Percentiles rank a stretch among this genome's conserved stretches.
These are phyloP conservation scores for Tillus elongatus DNA, from an alignment of 2,888 invertebrate genomes.

Conservation along the genomic window DNA sequence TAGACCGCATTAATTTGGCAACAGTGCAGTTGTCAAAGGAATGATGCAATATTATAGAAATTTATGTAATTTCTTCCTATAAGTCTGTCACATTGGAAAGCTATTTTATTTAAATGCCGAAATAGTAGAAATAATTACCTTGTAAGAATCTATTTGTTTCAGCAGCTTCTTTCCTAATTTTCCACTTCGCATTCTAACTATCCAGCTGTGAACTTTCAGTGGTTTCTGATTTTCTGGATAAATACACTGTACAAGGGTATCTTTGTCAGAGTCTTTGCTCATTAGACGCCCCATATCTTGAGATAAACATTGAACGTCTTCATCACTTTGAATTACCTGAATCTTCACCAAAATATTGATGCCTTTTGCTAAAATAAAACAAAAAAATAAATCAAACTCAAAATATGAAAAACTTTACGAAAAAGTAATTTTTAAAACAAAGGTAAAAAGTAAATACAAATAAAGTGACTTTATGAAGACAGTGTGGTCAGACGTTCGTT, in stretches of 20 bases:
- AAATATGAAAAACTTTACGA: too few species aligned
- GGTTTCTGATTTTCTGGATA: slow-evolving; percentile 29
- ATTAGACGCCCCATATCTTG: slow-evolving; percentile 45
- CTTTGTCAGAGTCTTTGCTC: slow-evolving; percentile 31
- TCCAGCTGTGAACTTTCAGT: slow-evolving; percentile 42
- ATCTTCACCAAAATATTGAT: slow-evolving; percentile 45
- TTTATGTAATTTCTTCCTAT: too few species aligned
- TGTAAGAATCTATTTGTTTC: slow-evolving; percentile 28
- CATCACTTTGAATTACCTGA: slow-evolving; percentile 45
- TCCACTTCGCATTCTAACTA: slow-evolving; percentile 44
- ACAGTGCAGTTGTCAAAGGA: too few species aligned
- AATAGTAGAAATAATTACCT: slow-evolving; percentile 22
- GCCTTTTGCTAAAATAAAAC: slow-evolving; percentile 30
- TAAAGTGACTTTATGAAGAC: too few species aligned
- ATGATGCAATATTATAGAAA: too few species aligned
- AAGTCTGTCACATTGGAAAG: too few species aligned
- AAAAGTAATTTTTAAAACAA: too few species aligned
- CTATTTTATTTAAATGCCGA: too few species aligned
- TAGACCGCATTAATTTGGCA: too few species aligned
- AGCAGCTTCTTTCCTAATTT: slow-evolving; percentile 42
- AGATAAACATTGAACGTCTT: slow-evolving; percentile 43
- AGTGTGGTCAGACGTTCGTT: too few species aligned
- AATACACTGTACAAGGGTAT: slow-evolving; percentile 34
- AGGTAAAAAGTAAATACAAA: too few species aligned
- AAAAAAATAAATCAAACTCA: too few species aligned